phyloP scores from a whole-genome alignment of 1,140 invertebrate genomes.

The Neodiprion lecontei region DNA sequence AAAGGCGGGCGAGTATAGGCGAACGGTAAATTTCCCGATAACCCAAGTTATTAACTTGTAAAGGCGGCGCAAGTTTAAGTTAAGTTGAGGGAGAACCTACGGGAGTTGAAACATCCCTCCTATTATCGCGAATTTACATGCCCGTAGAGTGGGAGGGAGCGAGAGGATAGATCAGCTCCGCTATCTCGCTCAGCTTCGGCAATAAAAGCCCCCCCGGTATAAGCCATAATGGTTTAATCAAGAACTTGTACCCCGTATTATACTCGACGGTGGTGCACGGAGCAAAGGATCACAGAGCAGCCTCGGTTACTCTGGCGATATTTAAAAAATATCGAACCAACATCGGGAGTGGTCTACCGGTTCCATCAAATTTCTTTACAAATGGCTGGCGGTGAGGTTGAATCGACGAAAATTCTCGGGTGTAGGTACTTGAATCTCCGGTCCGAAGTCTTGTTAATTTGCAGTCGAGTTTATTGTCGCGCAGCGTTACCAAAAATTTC shows the following conservation, averaged over 20 bases:
- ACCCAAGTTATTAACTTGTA: slow-evolving; percentile 61
- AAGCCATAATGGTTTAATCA: slow-evolving; percentile 58
- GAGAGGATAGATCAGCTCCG: slow-evolving; percentile 30
- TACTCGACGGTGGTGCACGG: not conserved
- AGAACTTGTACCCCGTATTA: slow-evolving; percentile 43
- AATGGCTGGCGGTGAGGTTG: too few species aligned
- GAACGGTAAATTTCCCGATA: slow-evolving; percentile 55
- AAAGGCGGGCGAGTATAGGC: not conserved
- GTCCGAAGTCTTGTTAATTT: too few species aligned
- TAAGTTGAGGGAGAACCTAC: slow-evolving; percentile 24
- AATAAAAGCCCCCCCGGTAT: slow-evolving; percentile 51
- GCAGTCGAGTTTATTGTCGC: too few species aligned
- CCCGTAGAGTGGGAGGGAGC: slow-evolving; percentile 36
- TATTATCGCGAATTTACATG: slow-evolving; percentile 60
- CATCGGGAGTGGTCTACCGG: too few species aligned
- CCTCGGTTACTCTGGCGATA: too few species aligned
- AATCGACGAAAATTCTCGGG: too few species aligned
- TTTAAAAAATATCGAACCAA: too few species aligned
- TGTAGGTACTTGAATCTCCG: too few species aligned
- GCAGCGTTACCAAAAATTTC: too few species aligned
- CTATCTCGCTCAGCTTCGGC: slow-evolving; percentile 26
- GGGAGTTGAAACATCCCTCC: slow-evolving; percentile 40
- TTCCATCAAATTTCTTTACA: too few species aligned
- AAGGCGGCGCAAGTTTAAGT: slow-evolving; percentile 50
- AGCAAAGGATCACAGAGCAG: too few species aligned